phyloP scores from a whole-genome alignment of 2,113 vertebrate species.

The Petroica traversi region DNA sequence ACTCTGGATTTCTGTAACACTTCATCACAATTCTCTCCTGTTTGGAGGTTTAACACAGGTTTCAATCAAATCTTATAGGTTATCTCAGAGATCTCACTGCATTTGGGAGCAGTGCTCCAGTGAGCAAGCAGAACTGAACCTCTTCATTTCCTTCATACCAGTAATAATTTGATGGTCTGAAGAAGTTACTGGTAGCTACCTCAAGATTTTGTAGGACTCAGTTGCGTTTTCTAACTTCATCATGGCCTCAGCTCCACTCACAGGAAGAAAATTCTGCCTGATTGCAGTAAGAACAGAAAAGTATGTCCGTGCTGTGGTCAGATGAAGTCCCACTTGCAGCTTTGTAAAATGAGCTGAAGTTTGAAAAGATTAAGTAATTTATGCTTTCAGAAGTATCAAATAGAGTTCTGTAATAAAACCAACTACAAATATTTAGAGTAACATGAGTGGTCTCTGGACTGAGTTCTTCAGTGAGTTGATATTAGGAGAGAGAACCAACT shows the following conservation, averaged over 20 bases:
- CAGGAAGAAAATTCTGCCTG: background rate
- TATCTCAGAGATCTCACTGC: background rate
- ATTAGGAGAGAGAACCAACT: background rate
- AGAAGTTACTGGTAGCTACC: background rate
- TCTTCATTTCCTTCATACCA: background rate
- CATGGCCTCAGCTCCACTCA: background rate
- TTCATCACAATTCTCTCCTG: background rate
- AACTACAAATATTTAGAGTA: background rate
- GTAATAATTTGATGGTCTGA: background rate
- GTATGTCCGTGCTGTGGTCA: accelerated
- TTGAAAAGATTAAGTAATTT: background rate
- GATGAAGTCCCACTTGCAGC: background rate
- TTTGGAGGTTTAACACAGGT: background rate
- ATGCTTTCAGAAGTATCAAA: background rate
- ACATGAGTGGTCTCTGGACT: background rate
- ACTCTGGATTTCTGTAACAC: background rate
- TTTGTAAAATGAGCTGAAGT: background rate
- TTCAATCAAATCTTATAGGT: background rate
- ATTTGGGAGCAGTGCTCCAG: background rate
- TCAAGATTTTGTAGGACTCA: background rate
- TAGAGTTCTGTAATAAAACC: background rate
- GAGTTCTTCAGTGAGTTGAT: background rate
- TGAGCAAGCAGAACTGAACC: background rate
- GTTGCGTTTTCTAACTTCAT: background rate
- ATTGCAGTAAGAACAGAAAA: background rate